Evolutionary conservation across 2,797 vertebrate genomes (phyloP).

Genomic region (Phataginus tricuspis): DNA sequence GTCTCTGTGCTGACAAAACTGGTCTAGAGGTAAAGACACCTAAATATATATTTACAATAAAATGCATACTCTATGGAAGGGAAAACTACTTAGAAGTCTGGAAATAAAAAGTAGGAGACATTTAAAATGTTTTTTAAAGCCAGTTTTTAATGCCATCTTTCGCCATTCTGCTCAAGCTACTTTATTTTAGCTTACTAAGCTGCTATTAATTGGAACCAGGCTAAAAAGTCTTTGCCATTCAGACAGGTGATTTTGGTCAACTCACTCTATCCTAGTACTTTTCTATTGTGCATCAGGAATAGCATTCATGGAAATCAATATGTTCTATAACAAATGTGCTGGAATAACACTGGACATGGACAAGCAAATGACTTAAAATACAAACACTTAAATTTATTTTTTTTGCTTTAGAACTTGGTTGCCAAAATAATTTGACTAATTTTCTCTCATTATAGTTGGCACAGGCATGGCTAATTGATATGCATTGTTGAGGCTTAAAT

Average conservation of each 20-base stretch:
- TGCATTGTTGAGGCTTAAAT: not conserved
- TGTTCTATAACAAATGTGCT: not conserved
- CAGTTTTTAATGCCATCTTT: not conserved
- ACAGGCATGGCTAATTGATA: not conserved
- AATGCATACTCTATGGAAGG: not conserved
- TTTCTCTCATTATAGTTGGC: not conserved
- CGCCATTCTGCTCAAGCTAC: not conserved
- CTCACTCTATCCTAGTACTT: not conserved
- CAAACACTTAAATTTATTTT: not conserved
- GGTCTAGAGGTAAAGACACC: not conserved
- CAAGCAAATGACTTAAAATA: not conserved
- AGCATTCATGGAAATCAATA: not conserved
- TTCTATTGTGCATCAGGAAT: not conserved
- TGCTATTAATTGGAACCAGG: not conserved
- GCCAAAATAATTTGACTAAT: conserved; percentile 9
- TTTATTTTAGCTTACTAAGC: not conserved
- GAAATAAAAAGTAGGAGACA: not conserved
- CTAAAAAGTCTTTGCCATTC: not conserved
- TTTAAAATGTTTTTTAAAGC: not conserved
- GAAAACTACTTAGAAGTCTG: not conserved
- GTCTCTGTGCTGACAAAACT: not conserved
- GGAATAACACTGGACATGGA: not conserved
- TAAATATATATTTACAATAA: not conserved
- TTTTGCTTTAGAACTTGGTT: conserved; percentile 11
- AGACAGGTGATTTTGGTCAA: not conserved